phyloP scores from a whole-genome alignment of 1,140 invertebrate genomes.

The Lepidurus packardi region DNA sequence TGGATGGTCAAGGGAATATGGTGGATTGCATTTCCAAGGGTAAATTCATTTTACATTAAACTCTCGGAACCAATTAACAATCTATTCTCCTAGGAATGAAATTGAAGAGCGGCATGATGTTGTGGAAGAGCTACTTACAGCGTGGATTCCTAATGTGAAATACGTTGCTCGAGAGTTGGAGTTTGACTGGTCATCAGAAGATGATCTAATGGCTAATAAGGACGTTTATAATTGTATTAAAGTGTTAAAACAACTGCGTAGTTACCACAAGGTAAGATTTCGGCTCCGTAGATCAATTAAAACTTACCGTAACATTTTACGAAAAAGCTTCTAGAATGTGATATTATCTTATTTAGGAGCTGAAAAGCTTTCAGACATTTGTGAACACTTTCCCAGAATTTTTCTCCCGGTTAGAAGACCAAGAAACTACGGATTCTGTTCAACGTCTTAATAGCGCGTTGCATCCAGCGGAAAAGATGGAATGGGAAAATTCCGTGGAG shows the following conservation, averaged over 20 bases:
- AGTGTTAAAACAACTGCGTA: not conserved
- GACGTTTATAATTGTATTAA: not conserved
- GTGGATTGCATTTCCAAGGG: not conserved
- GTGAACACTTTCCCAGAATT: not conserved
- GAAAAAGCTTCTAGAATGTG: not conserved
- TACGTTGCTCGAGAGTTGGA: not conserved
- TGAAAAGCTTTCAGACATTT: not conserved
- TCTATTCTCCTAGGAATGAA: not conserved
- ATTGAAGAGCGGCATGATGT: not conserved
- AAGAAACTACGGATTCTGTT: not conserved
- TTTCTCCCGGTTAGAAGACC: not conserved
- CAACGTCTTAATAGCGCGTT: not conserved
- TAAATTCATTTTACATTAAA: not conserved
- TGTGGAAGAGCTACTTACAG: not conserved
- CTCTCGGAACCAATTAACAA: not conserved
- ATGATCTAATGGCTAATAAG: not conserved
- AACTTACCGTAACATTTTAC: too few species aligned
- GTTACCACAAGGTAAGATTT: not conserved
- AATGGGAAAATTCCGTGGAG: not conserved
- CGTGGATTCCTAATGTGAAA: not conserved
- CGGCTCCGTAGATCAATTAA: not conserved
- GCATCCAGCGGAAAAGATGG: not conserved
- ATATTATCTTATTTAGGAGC: not conserved
- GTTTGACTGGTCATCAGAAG: slow-evolving; percentile 1
- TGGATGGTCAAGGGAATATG: not conserved